phyloP scores from a whole-genome alignment of 2,797 vertebrate genomes.

The Circus cinereus region DNA sequence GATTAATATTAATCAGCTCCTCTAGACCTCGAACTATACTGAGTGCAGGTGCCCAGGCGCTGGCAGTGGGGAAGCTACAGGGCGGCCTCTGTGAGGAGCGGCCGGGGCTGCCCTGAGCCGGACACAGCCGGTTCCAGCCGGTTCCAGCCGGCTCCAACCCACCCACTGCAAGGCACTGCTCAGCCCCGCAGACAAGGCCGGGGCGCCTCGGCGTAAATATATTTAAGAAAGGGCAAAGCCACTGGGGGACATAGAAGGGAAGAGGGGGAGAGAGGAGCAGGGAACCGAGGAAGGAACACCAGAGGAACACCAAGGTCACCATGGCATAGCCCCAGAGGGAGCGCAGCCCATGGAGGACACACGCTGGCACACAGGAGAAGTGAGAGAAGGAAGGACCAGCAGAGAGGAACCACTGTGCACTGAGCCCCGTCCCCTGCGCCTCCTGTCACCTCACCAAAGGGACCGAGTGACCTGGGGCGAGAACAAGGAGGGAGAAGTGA shows the following conservation, averaged over 20 bases:
- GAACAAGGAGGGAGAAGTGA: neutral
- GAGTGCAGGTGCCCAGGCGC: fast-evolving
- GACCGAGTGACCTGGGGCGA: neutral
- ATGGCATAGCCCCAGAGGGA: neutral
- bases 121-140: neutral
- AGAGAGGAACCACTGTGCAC: neutral
- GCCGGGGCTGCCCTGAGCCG: fast-evolving
- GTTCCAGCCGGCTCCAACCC: fast-evolving
- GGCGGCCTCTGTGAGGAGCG: fast-evolving
- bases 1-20: neutral
- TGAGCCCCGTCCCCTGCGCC: neutral
- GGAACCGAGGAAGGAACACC: fast-evolving
- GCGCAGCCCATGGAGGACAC: neutral
- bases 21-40: neutral
- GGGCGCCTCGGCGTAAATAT: fast-evolving
- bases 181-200: fast-evolving
- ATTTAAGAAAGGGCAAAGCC: neutral
- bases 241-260: too few relatives aligned
- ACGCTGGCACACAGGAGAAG: fast-evolving
- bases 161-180: fast-evolving
- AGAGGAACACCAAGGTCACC: neutral
- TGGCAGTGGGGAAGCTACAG: fast-evolving
- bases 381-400: neutral
- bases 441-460: neutral
- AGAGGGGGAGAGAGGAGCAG: neutral